Base-by-base conservation (phyloP, 1,140 invertebrate genomes). In the Brachionus koreanus region DNA sequence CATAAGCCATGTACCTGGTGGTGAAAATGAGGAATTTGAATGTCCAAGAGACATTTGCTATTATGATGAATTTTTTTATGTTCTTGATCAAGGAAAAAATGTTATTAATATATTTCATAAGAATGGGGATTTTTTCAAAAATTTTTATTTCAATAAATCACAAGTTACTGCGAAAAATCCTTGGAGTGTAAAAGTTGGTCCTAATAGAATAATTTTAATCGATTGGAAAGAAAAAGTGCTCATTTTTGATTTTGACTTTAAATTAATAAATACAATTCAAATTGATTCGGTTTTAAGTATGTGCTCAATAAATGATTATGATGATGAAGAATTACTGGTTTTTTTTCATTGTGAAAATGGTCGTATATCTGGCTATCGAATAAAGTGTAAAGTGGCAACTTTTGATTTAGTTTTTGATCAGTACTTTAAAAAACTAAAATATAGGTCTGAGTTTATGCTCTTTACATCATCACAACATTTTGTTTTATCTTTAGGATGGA, bases 31-130 rank as follows among this genome's bases (percentile, higher is more conserved):
- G 39, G 76, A 79, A 43, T 79, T 79, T n/a, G 76, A 79, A 6
- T 79, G 76, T 65, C 76, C 76, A 3, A 19, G 76, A 61, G 76
- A 79, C 49, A 61, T 79, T 37, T 79, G 76, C n/a, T 79, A 61
- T 79, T 49, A 23, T 25, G 33, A 79, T 79, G 61, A 23, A 61
- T 6, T 13, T 23, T 42, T 57, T 23, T 79, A 79, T 79, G 29
- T 79, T 16, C 49, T 79, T 3, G 76, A 79, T 65, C 76, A 79
- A 61, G 76, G 76, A 5, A 57, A 57, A 57, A 65, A 19, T 79
- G 35, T 57, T 6, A 35, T 79, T 10, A 65, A 79, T 19, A 79
- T 65, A 12, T 79, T 79, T 79, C 12, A 29, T 16, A 61, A 23
- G 25, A 43, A 25, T 39, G 76, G 76, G 13, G 37, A 79, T 79